A percentile compares a stretch with the other conserved stretches of the same genome.
Evolutionary conservation across 2,797 vertebrate genomes (phyloP).

Genomic region (Clarias pachynema): DNA sequence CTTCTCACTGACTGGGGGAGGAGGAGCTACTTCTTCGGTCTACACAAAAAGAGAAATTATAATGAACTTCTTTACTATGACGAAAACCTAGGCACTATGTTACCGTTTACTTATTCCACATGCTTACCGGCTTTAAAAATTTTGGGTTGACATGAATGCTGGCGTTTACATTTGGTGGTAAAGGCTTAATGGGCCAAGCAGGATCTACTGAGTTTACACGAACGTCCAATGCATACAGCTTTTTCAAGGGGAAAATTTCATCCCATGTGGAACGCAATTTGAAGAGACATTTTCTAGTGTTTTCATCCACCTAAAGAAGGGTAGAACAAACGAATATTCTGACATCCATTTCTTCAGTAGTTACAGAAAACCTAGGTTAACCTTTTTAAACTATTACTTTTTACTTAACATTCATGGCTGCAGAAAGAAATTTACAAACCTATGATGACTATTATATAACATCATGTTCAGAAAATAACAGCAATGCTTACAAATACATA

Average conservation of each 20-base stretch:
- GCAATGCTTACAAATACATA: not conserved
- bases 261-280: conserved; percentile 99
- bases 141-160: conserved; percentile 99
- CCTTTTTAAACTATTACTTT: not conserved
- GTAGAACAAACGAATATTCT: conserved; percentile 74
- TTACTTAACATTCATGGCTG: not conserved
- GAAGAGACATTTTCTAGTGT: conserved; percentile 98
- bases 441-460: not conserved
- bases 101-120: conserved; percentile 23
- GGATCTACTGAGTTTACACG: conserved; percentile 94
- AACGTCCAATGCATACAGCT: conserved; percentile 92
- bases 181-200: conserved; percentile 97
- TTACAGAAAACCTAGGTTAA: not conserved
- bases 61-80: not conserved
- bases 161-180: conserved; percentile 92
- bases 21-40: conserved; percentile 78
- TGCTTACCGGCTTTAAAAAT: conserved; percentile 96
- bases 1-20: conserved; percentile 78
- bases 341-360: conserved; percentile 7
- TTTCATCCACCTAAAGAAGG: conserved; percentile 97
- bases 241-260: conserved; percentile 96
- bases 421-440: not conserved
- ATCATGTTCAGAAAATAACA: not conserved
- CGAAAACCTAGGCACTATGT: not conserved
- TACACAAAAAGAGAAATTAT: conserved; percentile 66